These are phyloP conservation scores for Siderastrea radians DNA, from an alignment of 92 coral and sea anemone genomes.

Conservation along the genomic window DNA sequence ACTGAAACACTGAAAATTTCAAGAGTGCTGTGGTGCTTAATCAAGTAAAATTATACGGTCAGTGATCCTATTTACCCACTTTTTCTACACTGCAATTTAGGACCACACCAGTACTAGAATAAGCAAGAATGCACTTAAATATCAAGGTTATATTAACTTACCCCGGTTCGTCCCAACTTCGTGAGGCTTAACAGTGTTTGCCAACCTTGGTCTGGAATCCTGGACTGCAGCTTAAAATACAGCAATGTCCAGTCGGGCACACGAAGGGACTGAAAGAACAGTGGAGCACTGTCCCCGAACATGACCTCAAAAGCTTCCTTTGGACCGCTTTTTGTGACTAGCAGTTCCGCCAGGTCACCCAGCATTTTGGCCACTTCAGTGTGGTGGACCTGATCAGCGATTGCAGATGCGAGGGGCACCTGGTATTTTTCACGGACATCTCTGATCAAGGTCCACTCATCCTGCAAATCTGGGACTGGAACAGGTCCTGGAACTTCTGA, in stretches of 20 bases:
- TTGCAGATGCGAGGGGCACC: neutral
- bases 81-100: no score
- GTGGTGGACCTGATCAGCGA: neutral
- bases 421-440: slow-evolving; percentile 10
- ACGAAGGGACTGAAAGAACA: slow-evolving; percentile 30
- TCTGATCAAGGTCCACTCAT: slow-evolving; percentile 19
- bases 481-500: no score
- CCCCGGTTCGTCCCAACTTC: no score
- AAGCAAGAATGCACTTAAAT: no score
- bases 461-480: neutral
- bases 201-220: slow-evolving; percentile 56
- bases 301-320: slow-evolving; percentile 24
- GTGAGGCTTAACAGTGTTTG: slow-evolving; percentile 18
- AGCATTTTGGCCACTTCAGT: neutral
- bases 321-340: neutral
- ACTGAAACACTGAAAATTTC: no score
- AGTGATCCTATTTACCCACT: slow-evolving; percentile 12
- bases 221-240: neutral
- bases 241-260: slow-evolving; percentile 46
- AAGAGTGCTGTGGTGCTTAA: no score
- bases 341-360: slow-evolving; percentile 33
- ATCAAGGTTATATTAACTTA: no score
- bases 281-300: slow-evolving; percentile 10
- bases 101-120: no score
- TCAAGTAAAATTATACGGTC: no score